Conservation (phyloP, 2,797 vertebrate genomes). For the Ispidina lecontei region DNA sequence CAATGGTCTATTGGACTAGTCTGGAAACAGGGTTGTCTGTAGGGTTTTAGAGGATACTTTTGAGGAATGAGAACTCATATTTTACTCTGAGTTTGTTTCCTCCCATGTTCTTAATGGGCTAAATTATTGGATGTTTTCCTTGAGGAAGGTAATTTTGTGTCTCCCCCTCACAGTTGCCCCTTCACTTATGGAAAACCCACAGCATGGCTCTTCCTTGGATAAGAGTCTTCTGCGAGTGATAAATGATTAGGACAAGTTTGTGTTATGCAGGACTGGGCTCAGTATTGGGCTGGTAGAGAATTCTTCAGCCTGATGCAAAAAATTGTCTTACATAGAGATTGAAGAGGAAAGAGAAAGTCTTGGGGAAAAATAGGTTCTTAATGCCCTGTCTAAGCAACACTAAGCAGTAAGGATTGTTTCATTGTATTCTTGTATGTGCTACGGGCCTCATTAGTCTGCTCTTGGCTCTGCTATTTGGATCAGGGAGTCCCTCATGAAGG, state of each 20-base stretch:
- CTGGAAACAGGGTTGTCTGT: neutral
- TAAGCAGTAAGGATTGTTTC: neutral
- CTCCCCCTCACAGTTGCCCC: neutral
- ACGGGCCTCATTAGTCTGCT: neutral
- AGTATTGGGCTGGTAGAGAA: neutral
- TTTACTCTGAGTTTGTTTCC: neutral
- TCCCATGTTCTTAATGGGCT: neutral
- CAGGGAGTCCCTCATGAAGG: neutral
- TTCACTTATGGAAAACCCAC: neutral
- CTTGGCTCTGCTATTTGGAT: neutral
- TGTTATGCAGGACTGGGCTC: neutral
- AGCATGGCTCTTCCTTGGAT: neutral
- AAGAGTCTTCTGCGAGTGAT: neutral
- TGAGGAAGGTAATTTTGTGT: neutral
- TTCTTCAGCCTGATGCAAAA: neutral
- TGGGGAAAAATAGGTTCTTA: neutral
- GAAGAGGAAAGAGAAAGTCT: neutral
- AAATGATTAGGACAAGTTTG: neutral
- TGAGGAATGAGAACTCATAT: neutral
- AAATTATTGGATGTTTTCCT: neutral
- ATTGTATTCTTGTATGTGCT: neutral
- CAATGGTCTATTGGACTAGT: neutral
- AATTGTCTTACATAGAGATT: neutral
- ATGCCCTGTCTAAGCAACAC: neutral
- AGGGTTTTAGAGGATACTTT: neutral